Conservation (phyloP, 2,888 invertebrate species). For the Notodonta dromedarius region DNA sequence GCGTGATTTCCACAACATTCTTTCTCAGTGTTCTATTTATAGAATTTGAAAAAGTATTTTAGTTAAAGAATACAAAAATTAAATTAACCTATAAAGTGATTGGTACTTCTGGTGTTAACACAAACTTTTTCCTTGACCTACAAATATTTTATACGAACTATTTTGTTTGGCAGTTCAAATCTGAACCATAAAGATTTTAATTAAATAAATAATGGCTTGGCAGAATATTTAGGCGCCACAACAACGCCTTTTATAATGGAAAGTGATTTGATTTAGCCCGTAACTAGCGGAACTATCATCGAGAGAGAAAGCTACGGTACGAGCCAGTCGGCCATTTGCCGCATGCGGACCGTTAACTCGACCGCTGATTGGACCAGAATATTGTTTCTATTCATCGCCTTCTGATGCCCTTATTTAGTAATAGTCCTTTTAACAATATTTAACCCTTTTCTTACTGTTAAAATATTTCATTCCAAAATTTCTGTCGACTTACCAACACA, state of each 20-base stretch:
- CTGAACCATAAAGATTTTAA: not conserved
- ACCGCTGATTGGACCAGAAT: conserved; percentile 28
- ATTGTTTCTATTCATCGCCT: conserved; percentile 22
- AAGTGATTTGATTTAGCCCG: conserved; percentile 49
- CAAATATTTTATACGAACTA: not conserved
- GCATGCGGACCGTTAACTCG: conserved; percentile 43
- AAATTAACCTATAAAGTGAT: not conserved
- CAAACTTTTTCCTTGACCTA: conserved; percentile 3
- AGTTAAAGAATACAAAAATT: not conserved
- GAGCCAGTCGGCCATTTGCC: conserved; percentile 75
- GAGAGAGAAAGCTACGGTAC: conserved; percentile 72
- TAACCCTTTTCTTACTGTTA: conserved; percentile 21
- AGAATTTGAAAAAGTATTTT: not conserved
- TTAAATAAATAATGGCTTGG: not conserved
- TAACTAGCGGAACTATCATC: conserved; percentile 19
- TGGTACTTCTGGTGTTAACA: not conserved
- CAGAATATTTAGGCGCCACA: conserved; percentile 10
- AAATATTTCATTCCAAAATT: conserved; percentile 29
- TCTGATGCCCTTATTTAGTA: conserved; percentile 23
- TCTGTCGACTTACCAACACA: conserved; percentile 59
- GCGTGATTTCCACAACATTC: conserved; percentile 18
- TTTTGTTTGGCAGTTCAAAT: not conserved
- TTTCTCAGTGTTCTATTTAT: not conserved
- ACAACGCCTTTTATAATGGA: conserved; percentile 36
- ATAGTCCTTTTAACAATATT: conserved; percentile 23